Base-by-base conservation (phyloP, 2,113 vertebrate species). In the Arothron firmamentum region DNA sequence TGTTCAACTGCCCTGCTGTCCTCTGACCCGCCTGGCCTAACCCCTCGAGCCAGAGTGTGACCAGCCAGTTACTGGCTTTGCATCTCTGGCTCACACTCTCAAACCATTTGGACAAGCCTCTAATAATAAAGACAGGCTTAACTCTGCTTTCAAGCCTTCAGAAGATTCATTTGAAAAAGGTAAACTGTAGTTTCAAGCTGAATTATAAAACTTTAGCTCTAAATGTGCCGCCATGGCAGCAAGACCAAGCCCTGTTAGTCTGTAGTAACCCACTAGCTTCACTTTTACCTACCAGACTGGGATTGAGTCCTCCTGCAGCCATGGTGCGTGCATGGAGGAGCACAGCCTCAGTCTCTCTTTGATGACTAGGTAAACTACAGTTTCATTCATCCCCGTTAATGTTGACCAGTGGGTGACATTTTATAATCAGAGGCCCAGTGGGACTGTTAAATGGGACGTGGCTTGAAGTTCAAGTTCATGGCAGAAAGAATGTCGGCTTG, bases 401-500 rank as follows among this genome's bases (percentile, higher is more conserved):
- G 45, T n/a, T n/a, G 68, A 61, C 62, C 70, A 67, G 53, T 41
- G 59, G 63, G 76, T 68, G 73, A 53, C 66, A 62, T 86, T 78
- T 78, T 77, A 78, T 86, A 82, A 86, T 67, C 28, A 23, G 67
- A 72, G 63, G 23, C 72, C 70, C 65, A 42, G 65, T 49, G 67
- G 75, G 74, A 69, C 57, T 19, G 74, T 70, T 81, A 86, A 80
- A 82, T 78, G 68, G 82, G 75, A 77, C 65, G 58, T 20, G 65
- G 70, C 72, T 62, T n/a, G 42, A n/a, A 58, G 68, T 70, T 76
- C 42, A 47, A 50, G 57, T 58, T 46, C 11, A n/a, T 12, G 55
- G 59, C 51, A 43, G 60, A 65, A 57, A 72, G 67, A 82, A 83
- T 70, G 69, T 60, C 66, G 62, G 67, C 23, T 18, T 56, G 64